These are phyloP conservation scores for Polia nebulosa DNA, from an alignment of 2,888 invertebrate genomes.

Conservation along the genomic window DNA sequence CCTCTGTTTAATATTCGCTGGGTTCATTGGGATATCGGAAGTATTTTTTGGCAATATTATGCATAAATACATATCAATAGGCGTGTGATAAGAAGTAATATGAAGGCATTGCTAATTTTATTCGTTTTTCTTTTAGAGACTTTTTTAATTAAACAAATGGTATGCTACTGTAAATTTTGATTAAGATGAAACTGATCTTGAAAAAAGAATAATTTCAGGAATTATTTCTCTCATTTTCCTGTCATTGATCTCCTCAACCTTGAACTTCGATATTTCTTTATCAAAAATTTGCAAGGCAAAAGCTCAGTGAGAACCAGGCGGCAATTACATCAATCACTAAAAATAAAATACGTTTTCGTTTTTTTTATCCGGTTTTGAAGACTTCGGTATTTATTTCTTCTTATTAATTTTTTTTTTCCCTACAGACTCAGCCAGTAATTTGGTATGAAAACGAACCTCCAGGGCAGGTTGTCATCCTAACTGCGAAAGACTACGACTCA, in stretches of 20 bases:
- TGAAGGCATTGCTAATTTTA: conserved; percentile 42
- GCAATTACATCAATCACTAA: not conserved
- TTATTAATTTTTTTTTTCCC: conserved; percentile 7
- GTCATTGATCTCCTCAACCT: not conserved
- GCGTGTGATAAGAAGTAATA: conserved; percentile 47
- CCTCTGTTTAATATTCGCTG: conserved; percentile 65
- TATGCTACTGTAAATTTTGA: not conserved
- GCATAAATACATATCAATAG: conserved; percentile 62
- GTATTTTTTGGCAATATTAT: conserved; percentile 63
- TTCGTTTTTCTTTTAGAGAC: conserved; percentile 1
- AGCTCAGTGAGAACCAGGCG: conserved; percentile 19
- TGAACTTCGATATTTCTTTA: not conserved
- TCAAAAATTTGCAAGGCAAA: not conserved
- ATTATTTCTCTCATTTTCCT: not conserved
- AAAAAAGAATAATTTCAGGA: conserved; percentile 7
- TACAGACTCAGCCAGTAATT: conserved; percentile 94
- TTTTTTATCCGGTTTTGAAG: not conserved
- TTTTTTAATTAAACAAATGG: not conserved
- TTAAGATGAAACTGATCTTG: not conserved
- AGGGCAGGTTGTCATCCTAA: conserved; percentile 93
- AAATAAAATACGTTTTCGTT: not conserved
- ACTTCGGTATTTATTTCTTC: not conserved
- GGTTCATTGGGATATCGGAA: conserved; percentile 64
- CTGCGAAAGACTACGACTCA: conserved; percentile 95
- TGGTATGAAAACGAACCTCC: conserved; percentile 95